Percentiles rank a stretch among this genome's conserved stretches.
phyloP scores from a whole-genome alignment of 2,888 invertebrate genomes.

The Myopa tessellatipennis region DNA sequence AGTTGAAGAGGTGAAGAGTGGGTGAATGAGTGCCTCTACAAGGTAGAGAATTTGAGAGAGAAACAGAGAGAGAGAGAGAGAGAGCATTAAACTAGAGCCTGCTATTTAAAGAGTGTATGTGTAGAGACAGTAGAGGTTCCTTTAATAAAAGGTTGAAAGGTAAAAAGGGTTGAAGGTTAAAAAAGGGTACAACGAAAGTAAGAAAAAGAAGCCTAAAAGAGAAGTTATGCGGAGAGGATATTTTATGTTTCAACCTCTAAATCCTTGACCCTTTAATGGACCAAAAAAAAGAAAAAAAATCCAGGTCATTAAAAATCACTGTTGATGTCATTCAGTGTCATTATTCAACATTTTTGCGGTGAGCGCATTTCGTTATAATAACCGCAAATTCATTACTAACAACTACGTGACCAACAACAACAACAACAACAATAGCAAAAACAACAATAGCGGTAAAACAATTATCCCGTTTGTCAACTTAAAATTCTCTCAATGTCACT shows the following conservation, averaged over 20 bases:
- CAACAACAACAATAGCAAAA: slow-evolving; percentile 8
- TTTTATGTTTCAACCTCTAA: background rate
- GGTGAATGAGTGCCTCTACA: too few species aligned
- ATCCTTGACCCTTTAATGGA: background rate
- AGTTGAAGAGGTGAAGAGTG: too few species aligned
- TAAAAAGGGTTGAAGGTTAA: too few species aligned
- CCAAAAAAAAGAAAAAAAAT: background rate
- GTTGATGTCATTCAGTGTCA: slow-evolving; percentile 22
- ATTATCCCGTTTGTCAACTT: slow-evolving; percentile 24
- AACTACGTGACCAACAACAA: background rate
- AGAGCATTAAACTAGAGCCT: too few species aligned
- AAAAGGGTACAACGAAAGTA: too few species aligned
- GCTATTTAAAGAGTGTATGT: too few species aligned
- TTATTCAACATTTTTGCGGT: slow-evolving; percentile 24
- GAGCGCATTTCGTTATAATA: background rate
- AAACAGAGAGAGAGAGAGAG: too few species aligned
- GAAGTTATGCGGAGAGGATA: background rate
- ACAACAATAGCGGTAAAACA: slow-evolving; percentile 15
- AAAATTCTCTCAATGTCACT: slow-evolving; percentile 26
- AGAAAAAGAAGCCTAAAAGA: too few species aligned
- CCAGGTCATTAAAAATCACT: background rate
- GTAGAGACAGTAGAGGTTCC: too few species aligned
- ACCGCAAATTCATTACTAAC: background rate
- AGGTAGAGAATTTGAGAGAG: too few species aligned
- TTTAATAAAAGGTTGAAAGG: too few species aligned